phyloP scores from a whole-genome alignment of 2,797 vertebrate genomes.

The Protosalanx chinensis region DNA sequence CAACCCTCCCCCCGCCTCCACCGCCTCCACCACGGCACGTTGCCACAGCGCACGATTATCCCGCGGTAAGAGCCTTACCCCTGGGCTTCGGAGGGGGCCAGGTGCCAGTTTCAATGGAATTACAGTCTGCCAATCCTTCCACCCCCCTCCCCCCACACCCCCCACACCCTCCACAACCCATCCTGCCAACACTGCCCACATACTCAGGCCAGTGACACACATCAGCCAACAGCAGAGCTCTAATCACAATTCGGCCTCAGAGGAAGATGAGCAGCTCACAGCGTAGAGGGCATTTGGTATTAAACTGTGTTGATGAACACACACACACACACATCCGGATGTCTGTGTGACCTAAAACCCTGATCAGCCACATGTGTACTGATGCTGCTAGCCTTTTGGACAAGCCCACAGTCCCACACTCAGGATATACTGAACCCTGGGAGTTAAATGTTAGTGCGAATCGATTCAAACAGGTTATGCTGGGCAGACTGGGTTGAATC shows the following conservation, averaged over 20 bases:
- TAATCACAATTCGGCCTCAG: background rate
- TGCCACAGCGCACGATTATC: constrained; percentile 69
- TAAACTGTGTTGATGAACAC: background rate
- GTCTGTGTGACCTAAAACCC: background rate
- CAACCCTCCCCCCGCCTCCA: constrained; percentile 69
- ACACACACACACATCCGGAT: background rate
- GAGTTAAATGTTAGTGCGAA: too few relatives aligned
- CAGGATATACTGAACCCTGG: too few relatives aligned
- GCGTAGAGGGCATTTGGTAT: background rate
- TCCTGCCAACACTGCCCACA: constrained; percentile 56
- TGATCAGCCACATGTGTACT: background rate
- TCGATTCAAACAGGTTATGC: too few relatives aligned
- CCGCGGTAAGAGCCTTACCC: constrained; percentile 64
- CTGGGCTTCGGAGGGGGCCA: constrained; percentile 68
- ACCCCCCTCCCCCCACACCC: too few relatives aligned
- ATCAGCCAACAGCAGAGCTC: background rate
- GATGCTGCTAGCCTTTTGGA: too few relatives aligned
- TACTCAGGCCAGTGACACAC: background rate
- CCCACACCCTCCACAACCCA: too few relatives aligned
- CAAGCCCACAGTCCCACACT: background rate
- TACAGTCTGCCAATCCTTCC: constrained; percentile 66
- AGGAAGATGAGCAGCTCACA: background rate
- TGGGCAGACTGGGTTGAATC: too few relatives aligned
- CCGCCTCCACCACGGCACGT: too few relatives aligned
- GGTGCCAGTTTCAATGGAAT: constrained; percentile 71